These are phyloP conservation scores for Regulus satrapa DNA, from an alignment of 2,113 vertebrate genomes.

Conservation along the genomic window DNA sequence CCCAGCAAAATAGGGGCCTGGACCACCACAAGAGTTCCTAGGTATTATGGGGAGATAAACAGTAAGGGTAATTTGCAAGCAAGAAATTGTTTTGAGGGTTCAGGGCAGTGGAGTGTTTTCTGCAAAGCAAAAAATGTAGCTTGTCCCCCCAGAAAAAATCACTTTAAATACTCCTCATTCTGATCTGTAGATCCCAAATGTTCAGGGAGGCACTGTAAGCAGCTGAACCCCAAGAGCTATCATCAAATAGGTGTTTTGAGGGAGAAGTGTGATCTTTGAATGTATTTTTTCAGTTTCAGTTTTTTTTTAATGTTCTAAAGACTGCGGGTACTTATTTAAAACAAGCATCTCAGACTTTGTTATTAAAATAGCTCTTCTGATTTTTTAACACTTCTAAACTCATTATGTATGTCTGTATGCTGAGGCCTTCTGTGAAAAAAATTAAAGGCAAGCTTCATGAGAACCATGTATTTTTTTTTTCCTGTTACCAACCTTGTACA, in stretches of 20 bases:
- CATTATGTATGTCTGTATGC: background rate
- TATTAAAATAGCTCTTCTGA: background rate
- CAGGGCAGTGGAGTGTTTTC: background rate
- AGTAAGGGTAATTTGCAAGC: background rate
- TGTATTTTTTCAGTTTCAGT: background rate
- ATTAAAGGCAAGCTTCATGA: background rate
- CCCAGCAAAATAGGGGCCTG: background rate
- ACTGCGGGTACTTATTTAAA: background rate
- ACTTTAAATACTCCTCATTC: background rate
- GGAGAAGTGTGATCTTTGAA: background rate
- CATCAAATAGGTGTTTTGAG: background rate
- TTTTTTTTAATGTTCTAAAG: slow-evolving; percentile 5
- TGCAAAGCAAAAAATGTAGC: background rate
- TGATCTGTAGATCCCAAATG: background rate
- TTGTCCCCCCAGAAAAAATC: background rate
- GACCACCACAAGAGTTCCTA: background rate
- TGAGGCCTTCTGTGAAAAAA: background rate
- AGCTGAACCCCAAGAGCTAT: background rate
- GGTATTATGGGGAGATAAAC: background rate
- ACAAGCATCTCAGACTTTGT: background rate
- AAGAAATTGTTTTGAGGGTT: background rate
- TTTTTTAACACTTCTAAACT: background rate
- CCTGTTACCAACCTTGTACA: background rate
- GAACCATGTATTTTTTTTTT: background rate
- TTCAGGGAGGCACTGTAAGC: background rate